Evolutionary conservation across 1,140 invertebrate species (phyloP), one percentile per base, ranked within the genome.

Genomic region (Aphis gossypii): DNA sequence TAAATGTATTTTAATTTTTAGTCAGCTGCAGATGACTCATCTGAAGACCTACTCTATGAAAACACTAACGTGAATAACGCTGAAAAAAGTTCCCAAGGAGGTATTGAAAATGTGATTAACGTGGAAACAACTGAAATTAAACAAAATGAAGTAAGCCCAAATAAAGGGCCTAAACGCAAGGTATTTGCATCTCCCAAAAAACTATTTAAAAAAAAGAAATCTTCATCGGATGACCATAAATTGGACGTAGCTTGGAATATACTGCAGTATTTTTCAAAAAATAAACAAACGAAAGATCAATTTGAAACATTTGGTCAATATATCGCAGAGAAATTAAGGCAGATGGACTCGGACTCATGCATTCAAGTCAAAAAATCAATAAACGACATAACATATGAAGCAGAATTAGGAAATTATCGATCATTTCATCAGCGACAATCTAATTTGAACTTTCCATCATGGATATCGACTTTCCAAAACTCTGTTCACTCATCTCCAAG

Each of bases 1-100:
- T 94, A 35, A 82, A 82, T 82, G n/a, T 82, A 35, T 35, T 82
- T 82, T 82, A 82, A 82, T 82, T 82, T 82, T 82, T 35, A 82
- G 76, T 38, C n/a, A 35, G n/a, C 76, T 82, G n/a, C 76, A n/a
- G 76, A n/a, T 35, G 76, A 82, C n/a, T 82, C n/a, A 35, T n/a
- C n/a, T 82, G n/a, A n/a, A n/a, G n/a, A 82, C n/a, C 76, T 35
- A 82, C n/a, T 35, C 9, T 82, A 35, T 82, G 76, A 82, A 82
- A 82, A 82, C 30, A n/a, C 30, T 68, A 68, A 30, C n/a, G 76
- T 35, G n/a, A 35, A 82, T 82, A 82, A 35, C 76, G 11, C n/a
- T 35, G n/a, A 18, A 11, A 82, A 35, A n/a, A 82, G 14, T 82
- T 4, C 30, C 76, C 76, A 82, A 82, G 76, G 18, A 38, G 35